Base-by-base conservation (phyloP, 2,113 vertebrate species). In the Campylomormyrus tamandua region DNA sequence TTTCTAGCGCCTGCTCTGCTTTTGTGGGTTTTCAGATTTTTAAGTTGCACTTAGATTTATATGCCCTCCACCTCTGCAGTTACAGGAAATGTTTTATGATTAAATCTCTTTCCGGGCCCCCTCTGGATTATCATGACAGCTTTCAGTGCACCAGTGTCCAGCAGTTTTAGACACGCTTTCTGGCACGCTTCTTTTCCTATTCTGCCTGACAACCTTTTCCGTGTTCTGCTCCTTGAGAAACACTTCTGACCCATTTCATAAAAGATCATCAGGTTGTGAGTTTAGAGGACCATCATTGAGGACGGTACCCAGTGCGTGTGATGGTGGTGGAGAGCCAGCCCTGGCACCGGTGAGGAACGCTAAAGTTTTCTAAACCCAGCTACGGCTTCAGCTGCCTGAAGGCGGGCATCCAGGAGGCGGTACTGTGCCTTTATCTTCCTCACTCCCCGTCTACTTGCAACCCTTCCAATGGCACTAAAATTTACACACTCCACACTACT, bases 371-470 rank as follows among this genome's bases (percentile, higher is more conserved):
- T 70, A 27, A 3, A 9, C 66, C 70, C 5, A 74, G 27, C 21
- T 15, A 48, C 11, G 21, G 49, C 77, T 66, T 56, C 35, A 5
- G 77, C 87, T 88, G 49, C 62, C 27, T 17, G 13, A 39, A 15
- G 5, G 49, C 11, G 83, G 92, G 48, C 93, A 92, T 94, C 94
- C 94, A 94, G 93, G 94, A 95, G 93, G 93, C 92, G 94, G 94
- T 95, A 95, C 94, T 92, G 94, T 91, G 94, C 92, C 92, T 94
- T 94, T 93, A 93, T 93, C 92, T 94, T 93, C 94, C 31, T n/a
- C 42, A 11, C 85, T 85, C 27, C 58, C 58, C 13, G 1, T 52
- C 89, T 62, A 89, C 70, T 74, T 89, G 53, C 80, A 49, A 48
- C 89, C 11, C 31, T 74, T 53, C 46, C 45, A 74, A 21, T 35